These are phyloP conservation scores for Astyanax mexicanus DNA, from an alignment of 2,797 vertebrate species.

Conservation along the genomic window DNA sequence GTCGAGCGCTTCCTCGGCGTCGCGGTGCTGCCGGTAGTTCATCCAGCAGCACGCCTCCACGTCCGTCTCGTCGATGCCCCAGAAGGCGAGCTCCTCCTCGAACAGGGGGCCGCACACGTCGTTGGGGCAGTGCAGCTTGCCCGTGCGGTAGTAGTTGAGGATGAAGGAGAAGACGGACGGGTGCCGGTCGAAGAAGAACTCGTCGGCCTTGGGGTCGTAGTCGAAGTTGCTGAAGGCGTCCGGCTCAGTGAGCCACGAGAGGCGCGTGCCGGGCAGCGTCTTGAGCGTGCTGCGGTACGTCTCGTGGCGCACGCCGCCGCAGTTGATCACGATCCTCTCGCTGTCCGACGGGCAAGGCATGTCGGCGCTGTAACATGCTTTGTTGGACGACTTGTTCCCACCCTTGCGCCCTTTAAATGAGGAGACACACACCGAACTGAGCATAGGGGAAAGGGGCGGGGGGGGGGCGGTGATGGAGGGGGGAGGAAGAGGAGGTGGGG, in stretches of 20 bases:
- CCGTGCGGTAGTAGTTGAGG: slow-evolving; percentile 94
- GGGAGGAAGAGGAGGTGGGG: slow-evolving; percentile 68
- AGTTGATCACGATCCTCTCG: slow-evolving; percentile 97
- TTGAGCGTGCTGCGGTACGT: slow-evolving; percentile 94
- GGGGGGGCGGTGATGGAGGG: slow-evolving; percentile 49
- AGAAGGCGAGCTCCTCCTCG: slow-evolving; percentile 93
- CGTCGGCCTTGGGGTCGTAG: slow-evolving; percentile 89
- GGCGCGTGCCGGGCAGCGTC: slow-evolving; percentile 89
- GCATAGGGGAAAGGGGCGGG: slow-evolving; percentile 81
- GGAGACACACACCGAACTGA: slow-evolving; percentile 96
- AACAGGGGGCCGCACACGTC: slow-evolving; percentile 93
- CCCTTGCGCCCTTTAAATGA: slow-evolving; percentile 95
- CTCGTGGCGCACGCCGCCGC: slow-evolving; percentile 94
- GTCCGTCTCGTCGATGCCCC: slow-evolving; percentile 95
- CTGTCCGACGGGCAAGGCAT: slow-evolving; percentile 94
- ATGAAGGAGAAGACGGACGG: slow-evolving; percentile 92
- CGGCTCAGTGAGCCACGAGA: slow-evolving; percentile 92
- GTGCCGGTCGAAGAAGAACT: slow-evolving; percentile 95
- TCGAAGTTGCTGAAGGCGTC: slow-evolving; percentile 92
- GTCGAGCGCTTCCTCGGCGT: slow-evolving; percentile 92
- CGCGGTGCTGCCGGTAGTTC: slow-evolving; percentile 92
- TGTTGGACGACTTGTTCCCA: slow-evolving; percentile 90
- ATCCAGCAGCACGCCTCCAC: slow-evolving; percentile 97
- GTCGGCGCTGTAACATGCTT: slow-evolving; percentile 94
- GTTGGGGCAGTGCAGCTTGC: slow-evolving; percentile 93